Conservation (phyloP, 2,113 vertebrate species). For the Cebidichthys violaceus region DNA sequence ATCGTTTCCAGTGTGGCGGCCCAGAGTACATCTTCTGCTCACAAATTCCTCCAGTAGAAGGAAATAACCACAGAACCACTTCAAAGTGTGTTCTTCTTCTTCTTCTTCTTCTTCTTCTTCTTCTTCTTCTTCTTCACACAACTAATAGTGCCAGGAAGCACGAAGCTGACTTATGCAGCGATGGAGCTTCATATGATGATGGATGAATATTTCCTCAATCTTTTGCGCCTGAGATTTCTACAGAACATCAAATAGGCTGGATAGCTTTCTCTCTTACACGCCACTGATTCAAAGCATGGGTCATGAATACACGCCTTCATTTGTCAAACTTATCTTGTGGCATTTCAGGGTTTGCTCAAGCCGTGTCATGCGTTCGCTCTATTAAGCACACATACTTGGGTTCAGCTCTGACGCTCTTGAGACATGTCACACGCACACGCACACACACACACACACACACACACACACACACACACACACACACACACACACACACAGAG, state of each 20-base stretch:
- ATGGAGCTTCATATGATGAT: slow-evolving; percentile 55
- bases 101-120: no score
- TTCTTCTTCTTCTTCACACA: slow-evolving; percentile 7
- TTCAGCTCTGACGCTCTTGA: slow-evolving; percentile 13
- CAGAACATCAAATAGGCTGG: slow-evolving; percentile 43
- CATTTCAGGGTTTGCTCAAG: slow-evolving; percentile 35
- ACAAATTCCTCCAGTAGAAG: neutral
- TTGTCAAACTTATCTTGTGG: slow-evolving; percentile 46
- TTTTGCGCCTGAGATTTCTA: slow-evolving; percentile 30
- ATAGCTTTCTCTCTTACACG: slow-evolving; percentile 40
- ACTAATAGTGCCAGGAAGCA: slow-evolving; percentile 17
- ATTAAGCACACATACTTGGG: slow-evolving; percentile 19
- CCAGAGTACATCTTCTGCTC: neutral
- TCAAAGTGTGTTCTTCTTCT: slow-evolving; percentile 2
- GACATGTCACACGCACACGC: neutral
- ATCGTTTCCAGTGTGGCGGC: slow-evolving; percentile 20
- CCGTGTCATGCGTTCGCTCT: slow-evolving; percentile 22
- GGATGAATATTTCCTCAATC: slow-evolving; percentile 57
- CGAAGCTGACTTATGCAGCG: neutral
- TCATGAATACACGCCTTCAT: slow-evolving; percentile 19
- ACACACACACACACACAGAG: neutral
- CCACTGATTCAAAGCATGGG: slow-evolving; percentile 30
- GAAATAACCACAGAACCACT: slow-evolving; percentile 23
- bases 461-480: neutral
- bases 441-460: no score